phyloP scores from a whole-genome alignment of 2,888 invertebrate genomes.

The Acanthococcus lagerstroemiae region DNA sequence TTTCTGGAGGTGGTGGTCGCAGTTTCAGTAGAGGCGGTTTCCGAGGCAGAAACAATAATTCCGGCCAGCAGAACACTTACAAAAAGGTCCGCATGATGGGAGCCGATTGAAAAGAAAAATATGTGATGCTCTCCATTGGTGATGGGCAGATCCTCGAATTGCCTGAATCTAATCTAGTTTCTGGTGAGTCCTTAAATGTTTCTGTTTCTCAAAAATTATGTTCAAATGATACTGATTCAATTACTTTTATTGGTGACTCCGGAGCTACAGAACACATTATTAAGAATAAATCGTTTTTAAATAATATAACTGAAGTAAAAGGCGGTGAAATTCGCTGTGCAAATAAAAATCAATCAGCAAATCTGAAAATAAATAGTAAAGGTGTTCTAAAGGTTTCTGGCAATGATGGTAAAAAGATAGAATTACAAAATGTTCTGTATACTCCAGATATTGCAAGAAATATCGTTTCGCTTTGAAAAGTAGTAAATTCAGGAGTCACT shows the following conservation, averaged over 20 bases:
- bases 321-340: background rate
- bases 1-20: background rate
- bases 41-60: background rate
- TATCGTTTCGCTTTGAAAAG: background rate
- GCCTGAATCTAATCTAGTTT: no score
- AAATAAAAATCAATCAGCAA: background rate
- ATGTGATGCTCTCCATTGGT: background rate
- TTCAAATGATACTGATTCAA: background rate
- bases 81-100: background rate
- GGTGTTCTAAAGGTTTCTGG: background rate
- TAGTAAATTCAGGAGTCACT: background rate
- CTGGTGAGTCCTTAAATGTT: background rate
- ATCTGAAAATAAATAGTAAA: background rate
- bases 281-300: no score
- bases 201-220: no score
- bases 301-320: background rate
- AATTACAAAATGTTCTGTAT: background rate
- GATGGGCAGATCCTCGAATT: no score
- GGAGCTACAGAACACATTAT: constrained; percentile 7
- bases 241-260: background rate
- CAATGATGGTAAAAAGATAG: background rate
- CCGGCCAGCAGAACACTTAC: background rate
- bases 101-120: background rate
- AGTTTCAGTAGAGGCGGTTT: background rate
- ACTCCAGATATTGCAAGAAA: no score